Evolutionary conservation across 1,140 invertebrate genomes (phyloP), one percentile per base, ranked within the genome.

Genomic region (Oppia nitens): DNA sequence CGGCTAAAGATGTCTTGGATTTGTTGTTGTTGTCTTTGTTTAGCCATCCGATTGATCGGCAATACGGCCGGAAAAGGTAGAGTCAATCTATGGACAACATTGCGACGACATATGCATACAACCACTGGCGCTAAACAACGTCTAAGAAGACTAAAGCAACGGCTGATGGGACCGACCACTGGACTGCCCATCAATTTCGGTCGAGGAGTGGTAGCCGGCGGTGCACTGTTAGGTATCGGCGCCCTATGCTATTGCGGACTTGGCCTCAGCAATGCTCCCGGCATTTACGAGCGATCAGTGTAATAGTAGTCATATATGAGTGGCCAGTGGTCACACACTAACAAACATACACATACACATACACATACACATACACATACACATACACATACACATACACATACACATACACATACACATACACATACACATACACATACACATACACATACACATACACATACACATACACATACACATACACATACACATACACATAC

Each of bases 231-330:
- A 28, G 93, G 93, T 24, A 67, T 98, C 48, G 93, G 86, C 54
- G 85, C 88, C n/a, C 74, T 98, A 0, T 92, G 88, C 69, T 98
- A 83, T 71, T 98, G 98, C 78, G 94, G 94, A 45, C 73, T 95
- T 26, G 89, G 92, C 55, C 68, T 94, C 57, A 83, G 84, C 21
- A 82, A 81, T 61, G 77, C 83, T 68, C 74, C 79, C 60, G 89
- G 89, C 61, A 82, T 85, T 65, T 70, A 93, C 56, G 90, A 97
- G 70, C 78, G 84, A 66, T 78, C 85, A 57, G 76, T 81, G 87
- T 91, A 77, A 79, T 80, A 79, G 59, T 60, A n/a, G 14, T 64
- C 55, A n/a, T n/a, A n/a, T n/a, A n/a, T n/a, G n/a, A n/a, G n/a
- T 57, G 20, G n/a, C n/a, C n/a, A n/a, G n/a, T n/a, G n/a, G n/a